These are phyloP conservation scores for Lasiommata megera DNA, from an alignment of 2,888 invertebrate genomes.

Conservation along the genomic window DNA sequence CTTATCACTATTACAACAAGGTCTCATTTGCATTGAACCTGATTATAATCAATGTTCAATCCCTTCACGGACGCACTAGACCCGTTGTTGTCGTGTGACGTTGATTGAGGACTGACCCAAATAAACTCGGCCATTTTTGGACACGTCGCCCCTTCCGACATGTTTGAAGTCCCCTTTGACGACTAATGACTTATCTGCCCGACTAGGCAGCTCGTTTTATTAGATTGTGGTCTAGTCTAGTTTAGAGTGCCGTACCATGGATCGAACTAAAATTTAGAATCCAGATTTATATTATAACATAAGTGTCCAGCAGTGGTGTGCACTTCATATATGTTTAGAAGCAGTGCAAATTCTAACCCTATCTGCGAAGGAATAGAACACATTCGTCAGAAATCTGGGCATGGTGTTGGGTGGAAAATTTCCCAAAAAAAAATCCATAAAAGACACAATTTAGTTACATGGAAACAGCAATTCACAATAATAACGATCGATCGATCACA, in stretches of 20 bases:
- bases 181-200: conserved; percentile 14
- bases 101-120: conserved; percentile 33
- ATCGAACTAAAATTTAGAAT: background rate
- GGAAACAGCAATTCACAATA: too few relatives aligned
- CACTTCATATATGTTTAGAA: too few relatives aligned
- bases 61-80: conserved; percentile 1
- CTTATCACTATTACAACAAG: background rate
- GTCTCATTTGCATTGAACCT: conserved; percentile 2
- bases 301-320: too few relatives aligned
- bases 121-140: conserved; percentile 27
- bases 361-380: too few relatives aligned
- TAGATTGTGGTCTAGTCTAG: background rate
- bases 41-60: conserved; percentile 11
- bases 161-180: conserved; percentile 24
- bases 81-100: conserved; percentile 16
- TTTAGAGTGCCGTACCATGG: background rate
- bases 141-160: conserved; percentile 26
- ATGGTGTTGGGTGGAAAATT: too few relatives aligned
- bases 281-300: too few relatives aligned
- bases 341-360: too few relatives aligned
- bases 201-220: background rate
- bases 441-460: too few relatives aligned
- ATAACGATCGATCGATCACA: too few relatives aligned
- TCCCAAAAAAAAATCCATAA: too few relatives aligned
- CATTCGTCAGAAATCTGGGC: too few relatives aligned